A percentile compares a stretch with the other conserved stretches of the same genome.
These are phyloP conservation scores for Lordiphosa clarofinis DNA, from an alignment of 1,140 invertebrate species.

Conservation along the genomic window DNA sequence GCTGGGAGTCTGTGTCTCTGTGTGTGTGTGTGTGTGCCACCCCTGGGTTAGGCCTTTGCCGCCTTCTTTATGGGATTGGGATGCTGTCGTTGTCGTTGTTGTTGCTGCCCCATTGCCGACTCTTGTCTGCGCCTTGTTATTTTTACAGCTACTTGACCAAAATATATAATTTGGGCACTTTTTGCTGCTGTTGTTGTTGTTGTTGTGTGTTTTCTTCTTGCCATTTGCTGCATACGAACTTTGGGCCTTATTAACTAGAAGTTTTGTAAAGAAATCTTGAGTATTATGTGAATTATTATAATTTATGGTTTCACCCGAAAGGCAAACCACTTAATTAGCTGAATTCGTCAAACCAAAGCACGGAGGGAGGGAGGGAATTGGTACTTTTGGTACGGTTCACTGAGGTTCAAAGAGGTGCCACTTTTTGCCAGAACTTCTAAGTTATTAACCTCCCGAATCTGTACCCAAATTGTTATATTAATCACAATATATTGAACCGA, in stretches of 20 bases:
- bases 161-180: slow-evolving; percentile 13
- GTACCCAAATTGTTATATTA: too few relatives aligned
- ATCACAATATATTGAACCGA: too few relatives aligned
- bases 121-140: slow-evolving; percentile 71
- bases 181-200: background rate
- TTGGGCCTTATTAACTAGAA: slow-evolving; percentile 9
- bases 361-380: too few relatives aligned
- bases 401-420: too few relatives aligned
- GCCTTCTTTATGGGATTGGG: slow-evolving; percentile 14
- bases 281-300: slow-evolving; percentile 15
- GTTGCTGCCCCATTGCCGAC: slow-evolving; percentile 46
- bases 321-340: slow-evolving; percentile 5
- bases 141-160: slow-evolving; percentile 51
- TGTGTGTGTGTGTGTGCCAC: slow-evolving; percentile 45
- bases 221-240: background rate
- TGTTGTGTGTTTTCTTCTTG: slow-evolving; percentile 1
- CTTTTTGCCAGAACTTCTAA: too few relatives aligned
- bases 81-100: slow-evolving; percentile 22
- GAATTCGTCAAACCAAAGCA: too few relatives aligned
- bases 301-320: slow-evolving; percentile 2
- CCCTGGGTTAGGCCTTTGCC: slow-evolving; percentile 55
- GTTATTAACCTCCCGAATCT: too few relatives aligned
- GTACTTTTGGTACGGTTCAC: background rate
- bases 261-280: slow-evolving; percentile 8
- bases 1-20: slow-evolving; percentile 14